These are phyloP conservation scores for Pelecanoides urinatrix DNA, from an alignment of 2,113 vertebrate species.

Conservation along the genomic window DNA sequence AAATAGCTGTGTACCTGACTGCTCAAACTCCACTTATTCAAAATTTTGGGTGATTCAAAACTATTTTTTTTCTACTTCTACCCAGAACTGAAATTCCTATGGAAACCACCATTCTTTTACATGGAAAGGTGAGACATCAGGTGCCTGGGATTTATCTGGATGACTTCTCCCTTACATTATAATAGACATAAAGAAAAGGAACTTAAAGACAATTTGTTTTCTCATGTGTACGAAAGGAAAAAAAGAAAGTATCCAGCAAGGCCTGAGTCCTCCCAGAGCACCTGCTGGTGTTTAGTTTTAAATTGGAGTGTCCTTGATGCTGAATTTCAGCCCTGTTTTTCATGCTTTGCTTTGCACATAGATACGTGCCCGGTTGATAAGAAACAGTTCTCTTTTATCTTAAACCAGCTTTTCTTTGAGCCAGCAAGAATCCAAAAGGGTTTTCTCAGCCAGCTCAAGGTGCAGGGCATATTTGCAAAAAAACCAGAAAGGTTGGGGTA, in stretches of 20 bases:
- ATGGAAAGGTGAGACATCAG: not conserved
- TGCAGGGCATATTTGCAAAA: not conserved
- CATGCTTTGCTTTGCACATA: not conserved
- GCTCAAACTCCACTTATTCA: not conserved
- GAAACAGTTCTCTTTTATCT: conserved; percentile 10
- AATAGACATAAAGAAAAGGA: not conserved
- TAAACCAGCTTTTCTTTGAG: not conserved
- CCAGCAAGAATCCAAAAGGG: not conserved
- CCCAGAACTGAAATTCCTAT: not conserved
- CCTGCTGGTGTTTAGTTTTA: conserved; percentile 1
- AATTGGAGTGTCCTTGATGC: not conserved
- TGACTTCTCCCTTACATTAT: not conserved
- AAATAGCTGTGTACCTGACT: not conserved
- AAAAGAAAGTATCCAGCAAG: not conserved
- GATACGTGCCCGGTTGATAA: not conserved
- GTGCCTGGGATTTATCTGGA: not conserved
- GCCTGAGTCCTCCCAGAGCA: not conserved
- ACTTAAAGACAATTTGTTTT: not conserved
- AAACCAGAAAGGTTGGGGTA: not conserved
- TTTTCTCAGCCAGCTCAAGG: not conserved
- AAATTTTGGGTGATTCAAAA: not conserved
- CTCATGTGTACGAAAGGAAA: not conserved
- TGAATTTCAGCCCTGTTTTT: not conserved
- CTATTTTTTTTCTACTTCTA: not conserved
- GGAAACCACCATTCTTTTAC: not conserved